Evolutionary conservation across 2,113 vertebrate species (phyloP), one percentile per base, ranked within the genome.

Genomic region (Siniperca chuatsi): DNA sequence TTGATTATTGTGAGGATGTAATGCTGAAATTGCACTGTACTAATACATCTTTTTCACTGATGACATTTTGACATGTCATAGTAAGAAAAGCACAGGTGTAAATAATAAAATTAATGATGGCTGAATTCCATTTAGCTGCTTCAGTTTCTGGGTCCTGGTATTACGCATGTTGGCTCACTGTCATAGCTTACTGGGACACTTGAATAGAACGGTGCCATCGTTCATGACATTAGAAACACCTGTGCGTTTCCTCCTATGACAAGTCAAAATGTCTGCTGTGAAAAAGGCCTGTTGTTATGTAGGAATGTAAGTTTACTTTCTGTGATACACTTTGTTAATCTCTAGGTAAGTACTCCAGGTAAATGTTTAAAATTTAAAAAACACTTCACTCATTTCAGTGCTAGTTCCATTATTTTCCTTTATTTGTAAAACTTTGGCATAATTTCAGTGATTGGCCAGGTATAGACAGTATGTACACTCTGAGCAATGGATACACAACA

Each of bases 341-440:
- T 18, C 11, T 54, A 5, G n/a, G 6, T 71, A 72, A 21, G 8
- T 13, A 12, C 3, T 40, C 23, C n/a, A 40, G 20, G 25, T 69
- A 35, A 44, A 67, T 40, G 23, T 1, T 4, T 25, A 67, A 4
- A 16, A 67, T 33, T 50, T 12, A 10, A 70, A 79, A 60, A 58
- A 16, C 48, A 25, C 37, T 33, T 4, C 3, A 15, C 25, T 35
- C 29, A 68, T 68, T 55, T 60, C 46, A 46, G 4, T 16, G 18
- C 16, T 4, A 12, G 82, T 75, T 86, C 50, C 1, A 0, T 84
- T 57, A 0, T 79, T 77, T 89, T 85, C 6, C 77, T 93, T 93
- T 92, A 94, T 95, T 93, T 90, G 90, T 78, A 94, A 94, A 95
- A 94, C 73, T 80, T 90, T 92, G 90, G 91, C 90, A 87, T 86